A percentile compares a stretch with the other conserved stretches of the same genome.
Evolutionary conservation across 2,113 vertebrate genomes (phyloP).

Genomic region (Electrona antarctica): DNA sequence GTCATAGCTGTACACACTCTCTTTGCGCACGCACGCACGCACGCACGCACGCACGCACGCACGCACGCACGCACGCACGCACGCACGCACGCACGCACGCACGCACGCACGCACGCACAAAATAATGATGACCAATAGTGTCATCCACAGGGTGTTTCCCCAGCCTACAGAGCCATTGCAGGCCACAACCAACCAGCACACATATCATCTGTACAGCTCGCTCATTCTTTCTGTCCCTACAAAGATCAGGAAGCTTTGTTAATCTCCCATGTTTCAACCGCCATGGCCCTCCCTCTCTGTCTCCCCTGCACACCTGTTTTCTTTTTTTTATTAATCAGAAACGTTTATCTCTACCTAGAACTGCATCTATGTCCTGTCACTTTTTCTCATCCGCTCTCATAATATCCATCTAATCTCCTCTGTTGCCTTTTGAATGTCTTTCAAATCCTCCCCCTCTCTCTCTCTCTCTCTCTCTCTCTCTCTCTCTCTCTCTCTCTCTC

Average conservation of each 20-base stretch:
- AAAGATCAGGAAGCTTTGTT: constrained; percentile 26
- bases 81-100: neutral
- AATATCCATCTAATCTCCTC: constrained; percentile 42
- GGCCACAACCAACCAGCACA: constrained; percentile 30
- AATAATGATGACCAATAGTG: constrained; percentile 44
- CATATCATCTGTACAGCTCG: constrained; percentile 54
- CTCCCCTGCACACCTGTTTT: constrained; percentile 30
- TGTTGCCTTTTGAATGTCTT: constrained; percentile 45
- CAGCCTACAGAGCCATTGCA: constrained; percentile 13
- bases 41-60: neutral
- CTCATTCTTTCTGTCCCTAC: constrained; percentile 36
- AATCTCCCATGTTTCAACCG: constrained; percentile 11
- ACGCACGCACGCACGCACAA: neutral
- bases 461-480: constrained; percentile 5
- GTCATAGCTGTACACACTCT: neutral
- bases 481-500: neutral
- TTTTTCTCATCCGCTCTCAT: constrained; percentile 44
- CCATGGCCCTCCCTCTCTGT: constrained; percentile 14
- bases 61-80: neutral
- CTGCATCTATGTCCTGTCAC: constrained; percentile 23
- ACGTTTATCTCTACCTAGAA: constrained; percentile 28
- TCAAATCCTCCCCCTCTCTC: constrained; percentile 18
- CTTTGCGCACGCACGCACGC: neutral
- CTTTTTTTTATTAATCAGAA: constrained; percentile 24
- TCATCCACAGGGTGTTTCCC: constrained; percentile 19